Evolutionary conservation across 2,113 vertebrate genomes (phyloP).

Genomic region (Dolichallabes microphthalmus): DNA sequence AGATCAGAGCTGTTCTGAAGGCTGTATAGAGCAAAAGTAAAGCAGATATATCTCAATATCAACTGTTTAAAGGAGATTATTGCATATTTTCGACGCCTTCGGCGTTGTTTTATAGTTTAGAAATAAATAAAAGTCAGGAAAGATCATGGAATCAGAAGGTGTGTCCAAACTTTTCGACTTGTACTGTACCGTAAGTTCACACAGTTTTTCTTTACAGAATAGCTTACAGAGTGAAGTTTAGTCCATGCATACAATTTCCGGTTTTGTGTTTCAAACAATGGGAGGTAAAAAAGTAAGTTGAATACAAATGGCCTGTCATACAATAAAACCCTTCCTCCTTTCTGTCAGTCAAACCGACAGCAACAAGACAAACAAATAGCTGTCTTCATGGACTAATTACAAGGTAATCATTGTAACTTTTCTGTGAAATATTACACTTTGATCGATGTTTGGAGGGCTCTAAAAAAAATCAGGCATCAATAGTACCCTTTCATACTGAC

Average conservation of each 20-base stretch:
- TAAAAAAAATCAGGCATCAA: conserved; percentile 61
- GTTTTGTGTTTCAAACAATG: neutral
- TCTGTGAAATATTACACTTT: conserved; percentile 55
- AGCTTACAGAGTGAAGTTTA: neutral
- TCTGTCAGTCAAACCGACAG: conserved; percentile 15
- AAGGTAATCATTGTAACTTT: conserved; percentile 26
- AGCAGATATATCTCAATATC: no score
- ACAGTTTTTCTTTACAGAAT: neutral
- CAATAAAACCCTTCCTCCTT: neutral
- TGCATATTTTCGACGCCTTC: no score
- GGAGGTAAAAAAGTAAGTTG: neutral
- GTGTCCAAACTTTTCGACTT: conserved; percentile 37
- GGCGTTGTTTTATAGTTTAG: no score
- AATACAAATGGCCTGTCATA: neutral
- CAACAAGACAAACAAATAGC: neutral
- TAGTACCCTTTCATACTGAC: conserved; percentile 63
- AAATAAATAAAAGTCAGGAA: no score
- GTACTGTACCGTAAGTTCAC: conserved; percentile 23
- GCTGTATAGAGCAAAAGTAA: no score
- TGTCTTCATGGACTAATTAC: conserved; percentile 5
- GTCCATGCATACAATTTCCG: neutral
- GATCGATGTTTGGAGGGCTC: conserved; percentile 65
- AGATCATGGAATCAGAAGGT: no score
- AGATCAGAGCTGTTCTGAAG: no score
- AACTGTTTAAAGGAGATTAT: no score